Percentiles rank a stretch among this genome's conserved stretches.
phyloP scores from a whole-genome alignment of 2,888 invertebrate species.

The Drepanosiphum platanoidis region DNA sequence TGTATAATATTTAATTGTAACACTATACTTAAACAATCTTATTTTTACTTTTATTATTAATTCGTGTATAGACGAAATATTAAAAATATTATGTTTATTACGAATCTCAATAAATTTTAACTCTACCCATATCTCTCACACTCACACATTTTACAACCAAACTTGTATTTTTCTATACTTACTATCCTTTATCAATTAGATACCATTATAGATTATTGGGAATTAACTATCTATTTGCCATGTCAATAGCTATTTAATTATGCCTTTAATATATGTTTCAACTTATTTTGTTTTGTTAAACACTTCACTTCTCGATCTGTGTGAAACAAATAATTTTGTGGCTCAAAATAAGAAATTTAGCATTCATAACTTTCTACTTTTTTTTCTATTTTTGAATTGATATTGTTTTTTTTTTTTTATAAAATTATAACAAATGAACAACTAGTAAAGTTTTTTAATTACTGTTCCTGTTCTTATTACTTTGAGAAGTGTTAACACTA shows the following conservation, averaged over 20 bases:
- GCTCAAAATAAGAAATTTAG: not conserved
- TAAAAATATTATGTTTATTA: conserved; percentile 7
- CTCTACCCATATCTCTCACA: not conserved
- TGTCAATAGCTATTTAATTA: not conserved
- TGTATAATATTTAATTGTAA: conserved; percentile 19
- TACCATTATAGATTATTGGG: not conserved
- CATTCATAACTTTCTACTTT: not conserved
- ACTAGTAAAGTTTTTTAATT: not conserved
- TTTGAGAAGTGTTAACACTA: not conserved
- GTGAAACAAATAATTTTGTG: not conserved
- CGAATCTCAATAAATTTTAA: conserved; percentile 6
- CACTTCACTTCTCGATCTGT: not conserved
- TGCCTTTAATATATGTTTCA: not conserved
- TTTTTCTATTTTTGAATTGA: not conserved
- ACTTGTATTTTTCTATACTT: too few relatives aligned
- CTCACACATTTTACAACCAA: too few relatives aligned
- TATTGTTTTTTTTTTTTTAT: not conserved
- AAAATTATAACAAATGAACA: not conserved
- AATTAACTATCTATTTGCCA: not conserved
- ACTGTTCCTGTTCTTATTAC: not conserved
- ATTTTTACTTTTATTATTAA: not conserved
- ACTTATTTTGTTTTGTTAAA: not conserved
- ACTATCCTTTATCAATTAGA: not conserved
- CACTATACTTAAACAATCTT: not conserved
- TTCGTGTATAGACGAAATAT: conserved; percentile 25